phyloP scores from a whole-genome alignment of 2,797 vertebrate species.

The Phalanger gymnotis region DNA sequence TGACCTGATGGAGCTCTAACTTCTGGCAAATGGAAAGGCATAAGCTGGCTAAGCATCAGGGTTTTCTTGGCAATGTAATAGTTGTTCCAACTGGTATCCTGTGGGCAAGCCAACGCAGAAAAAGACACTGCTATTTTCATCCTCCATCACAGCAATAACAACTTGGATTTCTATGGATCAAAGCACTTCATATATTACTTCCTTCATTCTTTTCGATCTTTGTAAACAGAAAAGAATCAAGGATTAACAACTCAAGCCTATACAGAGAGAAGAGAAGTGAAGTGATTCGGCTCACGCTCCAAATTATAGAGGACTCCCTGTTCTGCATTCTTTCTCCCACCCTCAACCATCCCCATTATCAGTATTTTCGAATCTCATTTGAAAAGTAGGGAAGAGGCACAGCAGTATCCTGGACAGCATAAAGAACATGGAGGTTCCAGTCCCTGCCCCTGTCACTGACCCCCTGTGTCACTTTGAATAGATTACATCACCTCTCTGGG shows the following conservation, averaged over 20 bases:
- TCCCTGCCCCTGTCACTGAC: neutral
- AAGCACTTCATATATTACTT: neutral
- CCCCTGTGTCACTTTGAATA: neutral
- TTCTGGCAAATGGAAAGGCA: neutral
- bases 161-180: neutral
- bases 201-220: neutral
- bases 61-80: neutral
- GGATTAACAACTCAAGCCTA: neutral
- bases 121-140: conserved; percentile 10
- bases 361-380: conserved; percentile 38
- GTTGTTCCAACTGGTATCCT: neutral
- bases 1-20: neutral
- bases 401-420: neutral
- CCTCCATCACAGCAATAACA: neutral
- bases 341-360: neutral
- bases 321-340: neutral
- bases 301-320: neutral
- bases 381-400: neutral
- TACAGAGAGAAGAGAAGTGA: neutral
- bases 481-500: neutral
- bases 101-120: neutral
- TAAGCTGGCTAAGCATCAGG: conserved; percentile 1
- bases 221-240: conserved; percentile 7
- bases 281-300: neutral
- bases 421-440: neutral